phyloP scores from a whole-genome alignment of 2,888 invertebrate genomes.

The Helleia helle region DNA sequence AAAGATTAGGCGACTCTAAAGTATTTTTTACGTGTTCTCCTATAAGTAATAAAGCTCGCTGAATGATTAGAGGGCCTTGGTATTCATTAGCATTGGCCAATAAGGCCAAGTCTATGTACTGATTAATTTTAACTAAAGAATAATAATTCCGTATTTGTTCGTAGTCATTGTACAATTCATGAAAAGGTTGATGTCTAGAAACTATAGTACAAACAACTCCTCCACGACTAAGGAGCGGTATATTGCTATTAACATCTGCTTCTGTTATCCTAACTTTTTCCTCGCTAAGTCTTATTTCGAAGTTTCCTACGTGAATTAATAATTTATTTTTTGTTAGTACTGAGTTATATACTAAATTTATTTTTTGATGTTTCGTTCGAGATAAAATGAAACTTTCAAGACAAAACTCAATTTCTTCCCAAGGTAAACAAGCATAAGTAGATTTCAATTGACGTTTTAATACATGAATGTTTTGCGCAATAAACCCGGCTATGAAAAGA shows the following conservation, averaged over 20 bases:
- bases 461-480: slow-evolving; percentile 1
- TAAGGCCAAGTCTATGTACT: neutral
- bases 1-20: slow-evolving; percentile 2
- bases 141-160: neutral
- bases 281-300: neutral
- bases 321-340: neutral
- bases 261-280: neutral
- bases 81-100: neutral
- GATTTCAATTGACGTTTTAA: slow-evolving; percentile 1
- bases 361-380: neutral
- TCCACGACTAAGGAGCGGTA: neutral
- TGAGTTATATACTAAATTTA: neutral
- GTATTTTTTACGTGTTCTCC: slow-evolving; percentile 5
- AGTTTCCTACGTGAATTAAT: neutral
- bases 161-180: neutral
- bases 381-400: neutral
- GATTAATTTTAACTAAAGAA: neutral
- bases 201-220: neutral
- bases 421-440: neutral
- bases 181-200: neutral
- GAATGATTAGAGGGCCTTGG: neutral
- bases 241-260: neutral
- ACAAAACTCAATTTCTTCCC: slow-evolving; percentile 7
- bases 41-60: slow-evolving; percentile 1
- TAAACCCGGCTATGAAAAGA: neutral